Base-by-base conservation (phyloP, 2,888 invertebrate species). In the Microplitis manilae region DNA sequence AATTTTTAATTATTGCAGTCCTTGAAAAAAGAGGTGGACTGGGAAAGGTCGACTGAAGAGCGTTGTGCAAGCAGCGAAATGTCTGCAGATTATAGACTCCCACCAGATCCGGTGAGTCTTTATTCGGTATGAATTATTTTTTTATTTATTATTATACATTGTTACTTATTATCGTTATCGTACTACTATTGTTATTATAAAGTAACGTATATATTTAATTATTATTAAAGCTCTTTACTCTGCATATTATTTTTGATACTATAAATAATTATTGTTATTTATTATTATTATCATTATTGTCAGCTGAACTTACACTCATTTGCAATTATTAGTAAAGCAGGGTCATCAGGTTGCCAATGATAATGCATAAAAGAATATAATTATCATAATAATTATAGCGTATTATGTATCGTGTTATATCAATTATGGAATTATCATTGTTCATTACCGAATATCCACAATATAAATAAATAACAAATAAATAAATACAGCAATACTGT, bases 21-120 rank as follows among this genome's bases (percentile, higher is more conserved):
- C 83, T 91, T 96, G 87, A 96, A 96, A 90, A 96, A 96, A 91
- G 96, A 96, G 92, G 94, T 95, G 86, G 96, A 96, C 89, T 96
- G 95, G 95, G 95, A 95, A 86, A 91, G 94, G 87, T 92, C 92
- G 86, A 90, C 90, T 83, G 93, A 93, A 86, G 96, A 96, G 85
- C 96, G 96, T 77, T 95, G 95, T 90, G 93, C 93, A 86, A 93
- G 93, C 85, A 95, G 94, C 81, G 96, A 96, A 90, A 92, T 94
- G 89, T 93, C 94, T 83, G 92, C 94, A 75, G 96, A 96, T 83
- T 96, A 95, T 90, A 93, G 96, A 90, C 94, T 95, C 91, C 94
- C 94, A 83, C 87, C 96, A 94, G 96, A 96, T 91, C 93, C 95
- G 92, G 96, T 96, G 91, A 94, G 95, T 89, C 77, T 79, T 70